phyloP scores from a whole-genome alignment of 2,113 vertebrate genomes.

The Solenodon paradoxus region DNA sequence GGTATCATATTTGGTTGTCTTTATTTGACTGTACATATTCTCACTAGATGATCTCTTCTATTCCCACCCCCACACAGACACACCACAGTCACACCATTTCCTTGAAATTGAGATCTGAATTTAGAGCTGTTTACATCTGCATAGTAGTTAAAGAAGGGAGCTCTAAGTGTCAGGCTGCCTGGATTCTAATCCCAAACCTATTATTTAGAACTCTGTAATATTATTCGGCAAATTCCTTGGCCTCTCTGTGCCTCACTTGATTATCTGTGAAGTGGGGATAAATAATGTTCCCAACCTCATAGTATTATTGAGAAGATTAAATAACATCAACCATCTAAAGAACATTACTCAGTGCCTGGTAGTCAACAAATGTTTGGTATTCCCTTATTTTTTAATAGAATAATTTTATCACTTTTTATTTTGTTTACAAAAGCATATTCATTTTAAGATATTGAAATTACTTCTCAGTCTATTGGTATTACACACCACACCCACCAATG shows the following conservation, averaged over 20 bases:
- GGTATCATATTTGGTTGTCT: neutral
- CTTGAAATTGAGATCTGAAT: neutral
- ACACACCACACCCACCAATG: too few relatives aligned
- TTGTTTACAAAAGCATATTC: too few relatives aligned
- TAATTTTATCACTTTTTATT: too few relatives aligned
- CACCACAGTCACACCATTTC: neutral
- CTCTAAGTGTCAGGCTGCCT: neutral
- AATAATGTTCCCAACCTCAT: conserved; percentile 12
- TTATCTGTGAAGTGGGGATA: neutral
- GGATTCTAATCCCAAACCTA: neutral
- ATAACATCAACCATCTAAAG: neutral
- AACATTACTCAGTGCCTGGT: neutral
- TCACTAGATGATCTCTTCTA: neutral
- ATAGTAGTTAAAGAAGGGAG: neutral
- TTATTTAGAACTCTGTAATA: neutral
- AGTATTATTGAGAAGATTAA: neutral
- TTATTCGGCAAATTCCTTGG: neutral
- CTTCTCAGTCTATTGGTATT: too few relatives aligned
- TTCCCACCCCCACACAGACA: neutral
- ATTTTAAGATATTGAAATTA: too few relatives aligned
- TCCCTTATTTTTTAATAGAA: too few relatives aligned
- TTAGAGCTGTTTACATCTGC: neutral
- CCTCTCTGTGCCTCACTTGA: neutral
- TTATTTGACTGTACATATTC: neutral
- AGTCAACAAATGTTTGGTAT: neutral